These are phyloP conservation scores for Labeo catla DNA, from an alignment of 2,113 vertebrate genomes.

Conservation along the genomic window DNA sequence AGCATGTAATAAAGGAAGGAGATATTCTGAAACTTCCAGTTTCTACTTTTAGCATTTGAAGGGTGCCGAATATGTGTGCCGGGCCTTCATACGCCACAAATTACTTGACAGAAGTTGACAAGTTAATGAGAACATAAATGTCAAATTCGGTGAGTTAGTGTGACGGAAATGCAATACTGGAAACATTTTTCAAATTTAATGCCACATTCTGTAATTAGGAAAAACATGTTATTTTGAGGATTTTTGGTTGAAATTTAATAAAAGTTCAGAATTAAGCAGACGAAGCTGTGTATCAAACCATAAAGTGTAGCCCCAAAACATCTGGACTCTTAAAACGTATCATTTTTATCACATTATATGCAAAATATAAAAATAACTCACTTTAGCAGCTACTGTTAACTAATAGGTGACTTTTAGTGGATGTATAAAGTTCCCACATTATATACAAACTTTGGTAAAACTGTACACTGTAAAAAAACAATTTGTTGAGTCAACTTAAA, in stretches of 20 bases:
- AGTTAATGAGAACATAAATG: conserved; percentile 33
- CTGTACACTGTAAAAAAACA: too few relatives aligned
- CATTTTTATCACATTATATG: neutral
- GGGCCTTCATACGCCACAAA: neutral
- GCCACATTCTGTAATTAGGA: conserved; percentile 4
- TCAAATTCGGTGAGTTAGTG: conserved; percentile 9
- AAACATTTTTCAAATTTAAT: conserved; percentile 13
- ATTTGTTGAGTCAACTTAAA: too few relatives aligned
- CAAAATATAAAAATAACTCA: neutral
- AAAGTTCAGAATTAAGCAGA: neutral
- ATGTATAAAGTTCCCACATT: neutral
- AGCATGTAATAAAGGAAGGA: neutral
- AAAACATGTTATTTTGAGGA: neutral
- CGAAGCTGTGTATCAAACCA: neutral
- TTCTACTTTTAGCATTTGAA: conserved; percentile 13
- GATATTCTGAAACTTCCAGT: conserved; percentile 7
- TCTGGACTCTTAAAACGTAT: neutral
- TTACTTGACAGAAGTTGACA: conserved; percentile 24
- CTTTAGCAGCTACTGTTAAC: neutral
- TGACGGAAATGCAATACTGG: conserved; percentile 11
- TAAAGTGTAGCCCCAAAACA: neutral
- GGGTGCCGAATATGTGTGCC: neutral
- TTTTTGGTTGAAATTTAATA: neutral
- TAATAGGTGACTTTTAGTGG: neutral
- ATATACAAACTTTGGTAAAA: neutral